Percentiles rank a stretch among this genome's conserved stretches.
These are phyloP conservation scores for Eupithecia centaureata DNA, from an alignment of 2,888 invertebrate genomes.

Conservation along the genomic window DNA sequence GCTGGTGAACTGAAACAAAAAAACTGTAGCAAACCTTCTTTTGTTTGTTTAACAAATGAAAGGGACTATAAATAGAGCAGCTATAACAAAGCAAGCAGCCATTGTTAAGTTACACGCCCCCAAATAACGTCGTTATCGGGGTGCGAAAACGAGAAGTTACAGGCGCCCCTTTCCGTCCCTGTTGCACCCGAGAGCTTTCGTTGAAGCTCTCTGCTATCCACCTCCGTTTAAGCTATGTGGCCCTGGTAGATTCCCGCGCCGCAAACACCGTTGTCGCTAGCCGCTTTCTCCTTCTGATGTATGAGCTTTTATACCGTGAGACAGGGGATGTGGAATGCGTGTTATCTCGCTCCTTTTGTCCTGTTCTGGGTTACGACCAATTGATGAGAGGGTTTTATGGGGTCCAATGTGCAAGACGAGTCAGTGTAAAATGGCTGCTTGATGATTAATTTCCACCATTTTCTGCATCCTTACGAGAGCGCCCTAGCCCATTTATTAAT, in stretches of 20 bases:
- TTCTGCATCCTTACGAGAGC: too few species aligned
- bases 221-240: conserved; percentile 54
- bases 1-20: background rate
- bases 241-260: conserved; percentile 81
- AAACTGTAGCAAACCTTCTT: background rate
- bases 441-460: background rate
- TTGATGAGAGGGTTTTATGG: background rate
- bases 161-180: conserved; percentile 56
- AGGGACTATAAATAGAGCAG: background rate
- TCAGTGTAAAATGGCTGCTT: background rate
- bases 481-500: too few species aligned
- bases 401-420: background rate
- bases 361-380: background rate
- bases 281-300: conserved; percentile 81
- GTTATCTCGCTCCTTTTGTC: conserved; percentile 42
- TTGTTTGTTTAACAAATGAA: background rate
- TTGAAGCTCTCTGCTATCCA: conserved; percentile 61
- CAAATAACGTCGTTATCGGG: conserved; percentile 47
- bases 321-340: conserved; percentile 49
- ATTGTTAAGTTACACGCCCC: conserved; percentile 49
- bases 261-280: conserved; percentile 80
- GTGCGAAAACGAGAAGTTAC: conserved; percentile 58
- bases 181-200: conserved; percentile 68
- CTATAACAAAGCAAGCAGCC: conserved; percentile 27
- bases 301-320: conserved; percentile 60